Evolutionary conservation across 2,797 vertebrate species (phyloP).

Genomic region (Pristis pectinata): DNA sequence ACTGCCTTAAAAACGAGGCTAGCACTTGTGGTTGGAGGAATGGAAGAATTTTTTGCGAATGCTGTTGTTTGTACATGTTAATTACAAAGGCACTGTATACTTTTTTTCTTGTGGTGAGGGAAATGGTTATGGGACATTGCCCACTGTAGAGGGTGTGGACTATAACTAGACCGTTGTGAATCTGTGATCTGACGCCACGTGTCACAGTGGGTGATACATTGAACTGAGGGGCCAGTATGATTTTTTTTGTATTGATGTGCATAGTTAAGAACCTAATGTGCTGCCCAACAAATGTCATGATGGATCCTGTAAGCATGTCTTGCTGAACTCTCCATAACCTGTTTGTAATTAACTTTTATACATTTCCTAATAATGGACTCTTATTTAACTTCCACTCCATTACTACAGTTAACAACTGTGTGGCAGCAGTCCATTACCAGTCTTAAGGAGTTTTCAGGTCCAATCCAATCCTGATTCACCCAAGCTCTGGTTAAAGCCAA

Average conservation of each 20-base stretch:
- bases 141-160: not conserved
- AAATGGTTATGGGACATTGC: not conserved
- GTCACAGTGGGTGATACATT: not conserved
- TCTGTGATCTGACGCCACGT: not conserved
- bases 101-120: not conserved
- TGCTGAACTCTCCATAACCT: not conserved
- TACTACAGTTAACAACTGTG: not conserved
- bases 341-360: conserved; percentile 21
- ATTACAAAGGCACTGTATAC: not conserved
- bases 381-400: not conserved
- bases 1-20: not conserved
- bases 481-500: not conserved
- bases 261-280: not conserved
- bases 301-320: not conserved
- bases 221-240: not conserved
- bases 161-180: not conserved
- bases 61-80: not conserved
- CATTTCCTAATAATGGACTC: conserved; percentile 17
- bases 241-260: not conserved
- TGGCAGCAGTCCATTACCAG: not conserved
- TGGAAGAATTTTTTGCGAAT: not conserved
- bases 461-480: not conserved
- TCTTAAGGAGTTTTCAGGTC: not conserved
- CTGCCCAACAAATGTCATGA: not conserved
- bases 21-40: not conserved